phyloP scores from a whole-genome alignment of 2,113 vertebrate species.

The Hyperoodon ampullatus region DNA sequence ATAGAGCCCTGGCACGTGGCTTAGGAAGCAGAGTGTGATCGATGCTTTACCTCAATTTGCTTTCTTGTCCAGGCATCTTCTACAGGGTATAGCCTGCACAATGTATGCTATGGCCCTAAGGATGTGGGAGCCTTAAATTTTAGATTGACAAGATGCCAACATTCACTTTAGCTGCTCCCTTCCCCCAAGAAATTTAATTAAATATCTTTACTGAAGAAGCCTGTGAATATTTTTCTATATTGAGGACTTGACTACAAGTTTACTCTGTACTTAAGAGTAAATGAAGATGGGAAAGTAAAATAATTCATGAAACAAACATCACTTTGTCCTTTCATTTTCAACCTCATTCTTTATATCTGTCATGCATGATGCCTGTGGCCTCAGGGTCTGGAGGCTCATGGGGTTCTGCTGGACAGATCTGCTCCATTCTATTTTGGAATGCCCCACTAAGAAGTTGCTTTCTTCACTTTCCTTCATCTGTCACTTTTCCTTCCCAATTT shows the following conservation, averaged over 20 bases:
- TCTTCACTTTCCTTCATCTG: neutral
- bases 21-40: neutral
- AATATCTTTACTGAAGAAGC: neutral
- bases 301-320: neutral
- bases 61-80: neutral
- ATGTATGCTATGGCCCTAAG: rapidly evolving
- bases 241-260: neutral
- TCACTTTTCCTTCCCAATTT: neutral
- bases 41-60: neutral
- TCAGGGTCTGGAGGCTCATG: neutral
- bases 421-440: neutral
- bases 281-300: neutral
- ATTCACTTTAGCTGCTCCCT: neutral
- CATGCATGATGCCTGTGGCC: too few relatives aligned
- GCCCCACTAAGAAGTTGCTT: neutral
- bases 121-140: neutral
- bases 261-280: neutral
- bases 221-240: neutral
- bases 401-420: neutral
- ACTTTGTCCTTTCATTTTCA: neutral
- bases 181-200: neutral
- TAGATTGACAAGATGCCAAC: neutral
- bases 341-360: neutral
- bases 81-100: neutral
- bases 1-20: too few relatives aligned